These are phyloP conservation scores for Gymnarchus niloticus DNA, from an alignment of 2,113 vertebrate species.

Conservation along the genomic window DNA sequence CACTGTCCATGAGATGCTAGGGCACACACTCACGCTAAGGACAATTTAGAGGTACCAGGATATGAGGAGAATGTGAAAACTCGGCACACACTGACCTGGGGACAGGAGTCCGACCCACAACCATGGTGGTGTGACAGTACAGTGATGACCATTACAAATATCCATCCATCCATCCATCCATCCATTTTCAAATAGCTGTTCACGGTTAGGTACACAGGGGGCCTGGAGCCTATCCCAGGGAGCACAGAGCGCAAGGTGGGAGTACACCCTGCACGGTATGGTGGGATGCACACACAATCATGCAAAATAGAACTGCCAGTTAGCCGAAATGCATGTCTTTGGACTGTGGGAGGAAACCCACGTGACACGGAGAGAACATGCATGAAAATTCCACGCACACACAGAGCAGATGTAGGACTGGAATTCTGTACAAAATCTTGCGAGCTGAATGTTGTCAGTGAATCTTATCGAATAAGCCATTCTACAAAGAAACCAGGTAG, in stretches of 20 bases:
- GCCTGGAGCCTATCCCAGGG: background rate
- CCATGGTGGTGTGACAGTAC: background rate
- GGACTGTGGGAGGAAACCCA: no score
- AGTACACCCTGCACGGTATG: background rate
- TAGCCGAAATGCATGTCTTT: no score
- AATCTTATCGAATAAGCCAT: no score
- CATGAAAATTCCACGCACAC: no score
- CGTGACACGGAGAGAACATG: no score
- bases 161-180: background rate
- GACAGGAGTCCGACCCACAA: background rate
- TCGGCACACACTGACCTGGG: background rate
- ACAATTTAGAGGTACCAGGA: background rate
- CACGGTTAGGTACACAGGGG: background rate
- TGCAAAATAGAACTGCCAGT: no score
- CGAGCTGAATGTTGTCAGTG: no score
- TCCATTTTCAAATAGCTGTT: background rate
- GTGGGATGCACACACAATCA: no score
- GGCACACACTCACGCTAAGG: background rate
- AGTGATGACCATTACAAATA: slow-evolving; percentile 3
- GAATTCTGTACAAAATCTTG: no score
- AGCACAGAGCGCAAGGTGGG: background rate
- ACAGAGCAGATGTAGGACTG: no score
- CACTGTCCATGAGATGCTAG: background rate
- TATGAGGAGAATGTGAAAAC: background rate
- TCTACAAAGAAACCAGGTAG: no score